These are phyloP conservation scores for Acanthisitta chloris DNA, from an alignment of 2,113 vertebrate species.

Conservation along the genomic window DNA sequence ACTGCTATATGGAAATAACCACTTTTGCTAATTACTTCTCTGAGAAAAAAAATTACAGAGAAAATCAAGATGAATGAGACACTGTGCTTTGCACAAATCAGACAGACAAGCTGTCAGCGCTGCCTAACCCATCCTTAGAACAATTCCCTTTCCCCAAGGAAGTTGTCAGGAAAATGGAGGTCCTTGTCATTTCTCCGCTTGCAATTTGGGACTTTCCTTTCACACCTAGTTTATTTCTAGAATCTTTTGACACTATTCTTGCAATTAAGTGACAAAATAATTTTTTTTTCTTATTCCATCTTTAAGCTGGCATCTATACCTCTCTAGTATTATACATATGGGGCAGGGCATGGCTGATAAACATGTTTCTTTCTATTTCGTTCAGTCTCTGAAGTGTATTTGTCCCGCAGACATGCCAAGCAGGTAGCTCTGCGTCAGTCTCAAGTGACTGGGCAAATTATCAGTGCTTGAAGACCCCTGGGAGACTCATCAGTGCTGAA, in stretches of 20 bases:
- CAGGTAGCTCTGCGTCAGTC: neutral
- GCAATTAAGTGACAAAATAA: conserved; percentile 64
- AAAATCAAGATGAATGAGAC: conserved; percentile 43
- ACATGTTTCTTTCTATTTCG: neutral
- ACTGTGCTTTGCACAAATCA: conserved; percentile 57
- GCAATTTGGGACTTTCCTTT: conserved; percentile 69
- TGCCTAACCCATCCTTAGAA: conserved; percentile 67
- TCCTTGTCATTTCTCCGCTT: conserved; percentile 63
- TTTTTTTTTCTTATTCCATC: neutral
- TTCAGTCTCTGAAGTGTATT: neutral
- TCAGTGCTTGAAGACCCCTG: neutral
- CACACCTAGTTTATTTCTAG: conserved; percentile 60
- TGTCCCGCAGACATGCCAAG: neutral
- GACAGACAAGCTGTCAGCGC: conserved; percentile 72
- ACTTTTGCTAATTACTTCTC: conserved; percentile 52
- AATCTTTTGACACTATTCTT: conserved; percentile 57
- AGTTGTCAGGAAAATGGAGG: conserved; percentile 71
- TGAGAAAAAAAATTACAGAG: conserved; percentile 28
- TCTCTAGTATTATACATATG: neutral
- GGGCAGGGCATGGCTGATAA: neutral
- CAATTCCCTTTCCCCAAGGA: conserved; percentile 62
- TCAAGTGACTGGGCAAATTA: conserved; percentile 30
- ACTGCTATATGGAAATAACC: conserved; percentile 37
- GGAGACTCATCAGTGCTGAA: conserved; percentile 46
- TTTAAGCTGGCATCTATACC: neutral